phyloP scores from a whole-genome alignment of 2,888 invertebrate species.

The Drosophila yooni region DNA sequence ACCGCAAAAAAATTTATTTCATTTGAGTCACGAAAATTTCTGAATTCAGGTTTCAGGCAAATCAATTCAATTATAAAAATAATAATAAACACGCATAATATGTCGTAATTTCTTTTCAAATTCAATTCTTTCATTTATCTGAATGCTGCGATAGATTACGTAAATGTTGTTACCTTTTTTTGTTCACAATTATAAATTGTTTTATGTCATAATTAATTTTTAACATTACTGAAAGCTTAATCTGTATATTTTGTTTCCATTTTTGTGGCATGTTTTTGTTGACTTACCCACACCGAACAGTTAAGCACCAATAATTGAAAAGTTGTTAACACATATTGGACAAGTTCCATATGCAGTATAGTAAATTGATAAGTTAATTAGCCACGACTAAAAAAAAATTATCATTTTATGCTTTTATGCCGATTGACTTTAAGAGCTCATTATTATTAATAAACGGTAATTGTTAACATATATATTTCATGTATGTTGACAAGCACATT shows the following conservation, averaged over 20 bases:
- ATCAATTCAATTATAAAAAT: slow-evolving; percentile 64
- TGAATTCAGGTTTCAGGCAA: slow-evolving; percentile 54
- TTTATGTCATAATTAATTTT: slow-evolving; percentile 61
- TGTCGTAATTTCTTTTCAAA: slow-evolving; percentile 31
- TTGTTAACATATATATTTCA: background rate
- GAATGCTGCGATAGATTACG: slow-evolving; percentile 25
- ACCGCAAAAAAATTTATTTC: slow-evolving; percentile 58
- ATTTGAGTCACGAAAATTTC: slow-evolving; percentile 35
- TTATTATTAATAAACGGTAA: background rate
- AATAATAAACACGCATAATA: slow-evolving; percentile 16
- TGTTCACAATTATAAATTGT: slow-evolving; percentile 5
- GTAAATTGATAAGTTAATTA: slow-evolving; percentile 56
- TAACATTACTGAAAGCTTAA: slow-evolving; percentile 42
- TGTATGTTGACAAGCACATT: background rate
- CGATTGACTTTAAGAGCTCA: background rate
- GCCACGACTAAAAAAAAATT: slow-evolving; percentile 18
- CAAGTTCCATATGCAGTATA: slow-evolving; percentile 28
- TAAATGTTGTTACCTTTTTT: slow-evolving; percentile 3
- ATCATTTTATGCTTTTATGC: slow-evolving; percentile 4
- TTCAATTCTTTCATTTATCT: slow-evolving; percentile 7
- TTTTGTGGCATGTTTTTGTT: slow-evolving; percentile 3
- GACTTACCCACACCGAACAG: slow-evolving; percentile 7
- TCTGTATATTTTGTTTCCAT: slow-evolving; percentile 18
- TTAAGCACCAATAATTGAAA: slow-evolving; percentile 12
- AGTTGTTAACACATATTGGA: background rate